Evolutionary conservation across 2,888 invertebrate species (phyloP).

Genomic region (Pachycephus smyrnensis): DNA sequence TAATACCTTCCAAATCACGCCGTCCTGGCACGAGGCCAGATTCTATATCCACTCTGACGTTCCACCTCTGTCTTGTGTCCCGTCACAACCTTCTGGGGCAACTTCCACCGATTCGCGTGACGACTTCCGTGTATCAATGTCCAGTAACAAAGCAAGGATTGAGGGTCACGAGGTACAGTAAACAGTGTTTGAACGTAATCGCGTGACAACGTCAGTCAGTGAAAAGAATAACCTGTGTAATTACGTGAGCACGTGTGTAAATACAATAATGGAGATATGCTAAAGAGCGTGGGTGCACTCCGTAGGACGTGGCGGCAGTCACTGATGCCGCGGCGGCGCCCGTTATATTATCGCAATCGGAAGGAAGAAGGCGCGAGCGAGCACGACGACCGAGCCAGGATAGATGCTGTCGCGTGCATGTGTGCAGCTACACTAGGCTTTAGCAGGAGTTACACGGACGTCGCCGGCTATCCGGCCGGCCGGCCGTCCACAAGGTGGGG

Average conservation of each 20-base stretch:
- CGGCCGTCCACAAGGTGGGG: conserved; percentile 53
- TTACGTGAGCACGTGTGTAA: background rate
- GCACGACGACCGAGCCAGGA: conserved; percentile 60
- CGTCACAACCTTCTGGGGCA: background rate
- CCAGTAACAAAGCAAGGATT: background rate
- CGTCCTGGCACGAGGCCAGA: background rate
- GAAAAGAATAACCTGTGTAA: background rate
- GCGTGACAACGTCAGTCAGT: background rate
- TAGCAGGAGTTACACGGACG: conserved; percentile 54
- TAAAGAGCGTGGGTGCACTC: conserved; percentile 27
- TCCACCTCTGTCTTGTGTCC: background rate
- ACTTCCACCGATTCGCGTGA: background rate
- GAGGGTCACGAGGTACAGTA: background rate
- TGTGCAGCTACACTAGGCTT: conserved; percentile 65
- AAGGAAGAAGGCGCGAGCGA: conserved; percentile 38
- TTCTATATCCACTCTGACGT: background rate
- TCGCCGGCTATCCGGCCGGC: conserved; percentile 32
- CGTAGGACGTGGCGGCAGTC: conserved; percentile 36
- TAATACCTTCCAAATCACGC: background rate
- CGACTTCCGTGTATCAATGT: background rate
- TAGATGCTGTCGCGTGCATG: conserved; percentile 66
- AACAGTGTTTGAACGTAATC: background rate
- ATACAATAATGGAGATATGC: background rate
- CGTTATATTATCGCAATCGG: conserved; percentile 46
- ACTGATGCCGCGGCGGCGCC: conserved; percentile 40